Base-by-base conservation (phyloP, 1,140 invertebrate genomes). In the Oreohelix idahoensis region DNA sequence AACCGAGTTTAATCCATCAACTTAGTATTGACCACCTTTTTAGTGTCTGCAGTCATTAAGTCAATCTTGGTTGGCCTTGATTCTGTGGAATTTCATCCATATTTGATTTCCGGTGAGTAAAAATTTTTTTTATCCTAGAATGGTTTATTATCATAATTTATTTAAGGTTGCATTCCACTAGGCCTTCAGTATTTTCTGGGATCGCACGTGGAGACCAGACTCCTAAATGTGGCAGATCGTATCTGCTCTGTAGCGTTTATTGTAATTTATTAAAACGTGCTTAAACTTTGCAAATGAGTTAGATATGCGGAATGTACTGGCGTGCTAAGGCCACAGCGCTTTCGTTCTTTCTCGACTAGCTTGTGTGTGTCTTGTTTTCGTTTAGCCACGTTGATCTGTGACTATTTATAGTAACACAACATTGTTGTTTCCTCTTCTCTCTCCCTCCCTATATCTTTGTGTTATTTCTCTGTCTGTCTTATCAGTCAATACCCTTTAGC, bases 141-240 rank as follows among this genome's bases (percentile, higher is more conserved):
- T 51, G 75, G 49, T 63, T 81, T 29, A 81, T 81, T 71, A 81
- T 81, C 79, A 81, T 81, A 81, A 81, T 81, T 81, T 81, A 81
- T 81, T 49, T n/a, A n/a, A n/a, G n/a, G n/a, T n/a, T 51, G 5
- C 20, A 53, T 77, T 32, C 29, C 71, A n/a, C 1, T 8, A 66
- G 29, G n/a, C n/a, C 8, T 66, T 66, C n/a, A 32, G 63, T 35
- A 29, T 66, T 66, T 17, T 66, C 11, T 66, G n/a, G n/a, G 11
- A 13, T 66, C 29, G 29, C 63, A 66, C 63, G 63, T 66, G 63
- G 53, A 13, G 20, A 66, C 29, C 63, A 32, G 63, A 32, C 23
- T 49, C 45, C 45, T 49, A 8, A n/a, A n/a, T n/a, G n/a, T n/a
- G n/a, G n/a, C n/a, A n/a, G n/a, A n/a, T n/a, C n/a, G n/a, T n/a